Evolutionary conservation across 2,797 vertebrate species (phyloP), one percentile per base, ranked within the genome.

Genomic region (Pachyuromys duprasi): DNA sequence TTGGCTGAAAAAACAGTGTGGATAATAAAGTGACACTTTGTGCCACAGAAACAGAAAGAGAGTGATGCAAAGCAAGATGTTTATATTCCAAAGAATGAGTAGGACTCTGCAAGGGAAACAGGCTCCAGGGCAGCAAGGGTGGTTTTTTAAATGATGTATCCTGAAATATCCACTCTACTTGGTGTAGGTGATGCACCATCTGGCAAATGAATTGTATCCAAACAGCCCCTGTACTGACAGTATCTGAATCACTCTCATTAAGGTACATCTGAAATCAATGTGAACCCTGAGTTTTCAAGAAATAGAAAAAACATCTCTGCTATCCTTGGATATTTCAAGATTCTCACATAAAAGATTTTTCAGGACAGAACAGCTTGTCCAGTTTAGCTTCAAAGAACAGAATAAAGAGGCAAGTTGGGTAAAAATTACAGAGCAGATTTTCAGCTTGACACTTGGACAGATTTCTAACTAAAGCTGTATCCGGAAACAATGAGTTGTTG

Each of bases 321-420:
- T 96, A 53, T 83, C 69, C 42, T 96, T 63, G 83, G 22, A 60
- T 94, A 57, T 67, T 96, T 96, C 63, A 90, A 92, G 42, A 65
- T 75, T 95, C 45, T 84, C 62, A 83, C 26, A 55, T 82, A 81
- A 90, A 92, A 96, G 36, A 70, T 60, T 90, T 78, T 78, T 92
- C 60, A 36, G 3, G 18, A 90, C n/a, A 91, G 75, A 94, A 91
- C 65, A 95, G 83, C 79, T 91, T 97, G 92, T 87, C 42, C 55
- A 63, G 55, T 94, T 96, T 96, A 87, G 89, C 95, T 93, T 94
- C 92, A 94, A 93, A 96, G 79, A 91, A 89, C 60, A 95, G 60
- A 97, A 94, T 92, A 91, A 94, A 3, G 7, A 96, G 24, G n/a
- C 49, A 89, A 53, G 45, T 26, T 84, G n/a, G 60, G 62, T 84